Evolutionary conservation across 2,888 invertebrate species (phyloP).

Genomic region (Drosophila mercatorum): DNA sequence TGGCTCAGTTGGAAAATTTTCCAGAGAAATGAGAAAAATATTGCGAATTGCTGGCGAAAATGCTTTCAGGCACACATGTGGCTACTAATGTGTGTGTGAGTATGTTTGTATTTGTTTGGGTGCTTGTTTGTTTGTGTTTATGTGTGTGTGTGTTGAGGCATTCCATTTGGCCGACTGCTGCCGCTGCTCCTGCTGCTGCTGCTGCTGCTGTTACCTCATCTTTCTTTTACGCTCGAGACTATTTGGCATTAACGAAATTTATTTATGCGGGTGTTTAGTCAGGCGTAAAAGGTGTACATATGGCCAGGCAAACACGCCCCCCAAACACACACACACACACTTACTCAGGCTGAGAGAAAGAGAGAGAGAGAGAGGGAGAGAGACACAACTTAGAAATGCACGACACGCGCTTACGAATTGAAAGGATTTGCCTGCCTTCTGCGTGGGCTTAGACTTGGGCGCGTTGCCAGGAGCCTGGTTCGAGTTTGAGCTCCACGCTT

Average conservation of each 20-base stretch:
- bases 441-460: slow-evolving; percentile 31
- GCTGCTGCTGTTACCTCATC: slow-evolving; percentile 69
- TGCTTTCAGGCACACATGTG: slow-evolving; percentile 28
- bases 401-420: slow-evolving; percentile 69
- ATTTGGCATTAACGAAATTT: slow-evolving; percentile 81
- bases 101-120: slow-evolving; percentile 25
- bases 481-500: slow-evolving; percentile 15
- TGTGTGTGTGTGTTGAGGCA: slow-evolving; percentile 35
- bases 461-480: slow-evolving; percentile 9
- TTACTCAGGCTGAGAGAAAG: slow-evolving; percentile 8
- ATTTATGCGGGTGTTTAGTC: slow-evolving; percentile 82
- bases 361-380: background rate
- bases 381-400: slow-evolving; percentile 65
- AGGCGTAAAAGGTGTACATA: slow-evolving; percentile 79
- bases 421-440: slow-evolving; percentile 68
- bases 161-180: slow-evolving; percentile 65
- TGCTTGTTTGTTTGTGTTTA: background rate
- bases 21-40: slow-evolving; percentile 2
- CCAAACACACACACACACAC: slow-evolving; percentile 4
- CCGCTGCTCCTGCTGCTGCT: background rate
- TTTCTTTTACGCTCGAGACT: slow-evolving; percentile 81
- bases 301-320: slow-evolving; percentile 58
- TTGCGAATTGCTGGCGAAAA: slow-evolving; percentile 43
- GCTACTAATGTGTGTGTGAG: slow-evolving; percentile 7
- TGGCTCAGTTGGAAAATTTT: slow-evolving; percentile 4